Evolutionary conservation across 2,113 vertebrate species (phyloP), one percentile per base, ranked within the genome.

Genomic region (Machaerirhynchus nigripectus): DNA sequence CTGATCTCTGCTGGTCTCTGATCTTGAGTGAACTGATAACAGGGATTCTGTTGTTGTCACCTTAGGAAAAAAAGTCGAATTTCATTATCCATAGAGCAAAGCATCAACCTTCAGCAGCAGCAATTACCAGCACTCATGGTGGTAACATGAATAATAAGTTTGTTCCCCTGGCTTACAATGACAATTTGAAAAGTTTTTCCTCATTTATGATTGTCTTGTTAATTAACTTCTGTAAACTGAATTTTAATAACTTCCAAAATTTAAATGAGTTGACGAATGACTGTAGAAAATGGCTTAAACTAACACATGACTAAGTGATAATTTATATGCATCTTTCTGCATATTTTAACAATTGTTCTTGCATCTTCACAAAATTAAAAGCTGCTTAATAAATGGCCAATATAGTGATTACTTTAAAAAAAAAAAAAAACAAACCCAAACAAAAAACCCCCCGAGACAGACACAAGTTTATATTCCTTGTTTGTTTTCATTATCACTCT

Each of bases 1-100:
- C 99, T 2, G 99, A 98, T 31, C 99, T 98, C 89, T 99, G 99
- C 96, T 99, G 99, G 65, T 98, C 97, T 83, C 99, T 98, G 50
- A 99, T 99, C 98, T 99, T 99, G 89, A 99, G 81, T 0, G 99
- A 91, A 18, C 98, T 98, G 90, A 99, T 99, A 46, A 99, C 98
- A 0, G 99, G 98, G 92, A 99, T 99, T 80, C 98, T 98, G 73
- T 99, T 98, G 90, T 99, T 99, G 95, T 99, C 99, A 83, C 99
- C 99, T 99, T 89, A 16, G 57, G 65, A 28, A 22, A 49, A 94
- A 35, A 42, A 75, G 33, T 8, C 7, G 23, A 49, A 60, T 49
- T 52, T 63, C 49, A n/a, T 89, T 74, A 57, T 4, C 50, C 35
- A 23, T 13, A 56, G 69, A 46, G 39, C 20, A 53, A 60, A 20